Base-by-base conservation (phyloP, 2,797 vertebrate species). In the Pipistrellus pipistrellus region DNA sequence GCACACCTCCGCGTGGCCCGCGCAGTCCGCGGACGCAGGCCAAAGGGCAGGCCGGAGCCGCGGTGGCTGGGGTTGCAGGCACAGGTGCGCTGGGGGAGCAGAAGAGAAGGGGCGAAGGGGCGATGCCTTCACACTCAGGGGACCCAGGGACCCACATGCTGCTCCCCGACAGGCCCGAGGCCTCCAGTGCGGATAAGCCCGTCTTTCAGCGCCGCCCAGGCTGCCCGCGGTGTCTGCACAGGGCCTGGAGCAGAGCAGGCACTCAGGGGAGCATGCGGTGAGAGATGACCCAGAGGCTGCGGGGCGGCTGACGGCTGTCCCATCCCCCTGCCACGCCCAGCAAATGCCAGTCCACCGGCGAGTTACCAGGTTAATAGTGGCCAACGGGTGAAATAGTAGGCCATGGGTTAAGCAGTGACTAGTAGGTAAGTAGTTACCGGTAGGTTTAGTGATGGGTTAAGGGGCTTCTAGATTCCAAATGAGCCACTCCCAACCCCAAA, bases 241-340 rank as follows among this genome's bases (percentile, higher is more conserved):
- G 64, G 0, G 10, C 6, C 35, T 0, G 21, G 18, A 0, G 0
- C 3, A 1, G 4, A 30, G 88, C 0, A 14, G 84, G 71, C 2
- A 4, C 10, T 13, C 3, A n/a, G n/a, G 0, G 1, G 7, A 27
- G 18, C 23, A 57, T 35, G 10, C 14, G 7, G 23, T 7, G 32
- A 20, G 41, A 32, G 30, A 57, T 4, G 62, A 14, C 13, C 6
- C 8, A 2, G n/a, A 4, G 64, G 8, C 0, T 2, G 3, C 2
- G 18, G 0, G 85, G 8, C n/a, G 8, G 15, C 55, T 57, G 55
- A 11, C 23, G 10, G 55, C 55, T 57, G 10, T 57, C 55, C 59
- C 59, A 14, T 3, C 92, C 38, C 14, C 1, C 0, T 1, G 66
- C 20, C 17, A 2, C 27, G 32, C 38, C 78, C 55, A 44, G 72